phyloP scores from a whole-genome alignment of 2,888 invertebrate species.

The Drosophila neotestacea region DNA sequence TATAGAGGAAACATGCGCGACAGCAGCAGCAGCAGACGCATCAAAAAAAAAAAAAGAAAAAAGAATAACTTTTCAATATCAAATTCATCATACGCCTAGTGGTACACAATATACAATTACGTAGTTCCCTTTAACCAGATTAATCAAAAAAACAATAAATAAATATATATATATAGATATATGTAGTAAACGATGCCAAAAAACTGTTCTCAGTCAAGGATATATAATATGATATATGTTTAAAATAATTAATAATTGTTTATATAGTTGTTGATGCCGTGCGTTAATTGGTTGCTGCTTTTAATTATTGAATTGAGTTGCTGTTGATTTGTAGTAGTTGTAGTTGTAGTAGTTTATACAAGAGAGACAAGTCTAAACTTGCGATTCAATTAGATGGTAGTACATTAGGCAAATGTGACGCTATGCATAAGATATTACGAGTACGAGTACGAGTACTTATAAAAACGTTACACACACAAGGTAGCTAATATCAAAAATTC shows the following conservation, averaged over 20 bases:
- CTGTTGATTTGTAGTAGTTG: slow-evolving; percentile 40
- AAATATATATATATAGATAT: slow-evolving; percentile 22
- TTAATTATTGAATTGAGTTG: slow-evolving; percentile 32
- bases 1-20: slow-evolving; percentile 70
- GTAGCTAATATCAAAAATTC: slow-evolving; percentile 70
- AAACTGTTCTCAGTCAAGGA: slow-evolving; percentile 50
- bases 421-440: slow-evolving; percentile 57
- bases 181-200: slow-evolving; percentile 48
- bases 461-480: slow-evolving; percentile 78
- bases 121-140: slow-evolving; percentile 44
- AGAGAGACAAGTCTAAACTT: slow-evolving; percentile 65
- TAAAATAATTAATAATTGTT: slow-evolving; percentile 21
- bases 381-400: slow-evolving; percentile 52
- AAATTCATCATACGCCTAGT: slow-evolving; percentile 75
- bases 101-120: slow-evolving; percentile 74
- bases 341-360: slow-evolving; percentile 40
- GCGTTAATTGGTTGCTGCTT: slow-evolving; percentile 74
- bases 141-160: slow-evolving; percentile 25
- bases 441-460: slow-evolving; percentile 37
- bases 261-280: slow-evolving; percentile 50
- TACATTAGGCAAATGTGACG: slow-evolving; percentile 60
- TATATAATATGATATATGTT: slow-evolving; percentile 29
- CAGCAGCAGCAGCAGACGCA: slow-evolving; percentile 63
- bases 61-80: slow-evolving; percentile 38
- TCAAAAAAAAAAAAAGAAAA: slow-evolving; percentile 32